Conservation (phyloP, 2,113 vertebrate species). For the Petromus typicus region DNA sequence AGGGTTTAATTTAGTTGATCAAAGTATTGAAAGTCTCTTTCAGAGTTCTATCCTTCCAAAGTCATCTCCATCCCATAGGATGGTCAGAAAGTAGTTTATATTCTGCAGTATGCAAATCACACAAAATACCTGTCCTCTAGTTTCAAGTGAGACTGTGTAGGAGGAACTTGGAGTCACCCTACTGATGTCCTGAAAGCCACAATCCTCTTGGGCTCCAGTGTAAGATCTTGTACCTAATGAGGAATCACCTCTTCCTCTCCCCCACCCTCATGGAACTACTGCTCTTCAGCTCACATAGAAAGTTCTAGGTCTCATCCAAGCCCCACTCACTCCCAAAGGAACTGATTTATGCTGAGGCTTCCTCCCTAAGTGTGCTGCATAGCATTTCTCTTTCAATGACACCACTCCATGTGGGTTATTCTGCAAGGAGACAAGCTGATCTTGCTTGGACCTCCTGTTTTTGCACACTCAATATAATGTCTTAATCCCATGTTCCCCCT, state of each 20-base stretch:
- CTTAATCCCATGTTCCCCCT: neutral
- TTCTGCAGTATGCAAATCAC: neutral
- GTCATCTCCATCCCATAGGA: neutral
- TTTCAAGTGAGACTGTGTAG: neutral
- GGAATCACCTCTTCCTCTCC: neutral
- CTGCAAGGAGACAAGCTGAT: neutral
- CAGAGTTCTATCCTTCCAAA: neutral
- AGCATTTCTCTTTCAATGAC: neutral
- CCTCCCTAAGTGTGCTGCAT: neutral
- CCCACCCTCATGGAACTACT: neutral
- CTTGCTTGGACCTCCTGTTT: neutral
- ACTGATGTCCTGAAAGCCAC: neutral
- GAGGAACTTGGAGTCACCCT: neutral
- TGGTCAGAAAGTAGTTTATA: neutral
- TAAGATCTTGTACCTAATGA: neutral
- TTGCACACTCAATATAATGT: neutral
- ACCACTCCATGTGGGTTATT: neutral
- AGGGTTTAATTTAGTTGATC: conserved; percentile 17
- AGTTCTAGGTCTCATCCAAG: neutral
- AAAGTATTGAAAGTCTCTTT: neutral
- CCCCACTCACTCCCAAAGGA: neutral
- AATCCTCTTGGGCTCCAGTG: neutral
- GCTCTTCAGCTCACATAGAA: neutral
- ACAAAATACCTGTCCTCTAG: neutral
- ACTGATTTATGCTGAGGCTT: neutral